Evolutionary conservation across 2,888 invertebrate species (phyloP), one percentile per base, ranked within the genome.

Genomic region (Drosophila paramelanica): DNA sequence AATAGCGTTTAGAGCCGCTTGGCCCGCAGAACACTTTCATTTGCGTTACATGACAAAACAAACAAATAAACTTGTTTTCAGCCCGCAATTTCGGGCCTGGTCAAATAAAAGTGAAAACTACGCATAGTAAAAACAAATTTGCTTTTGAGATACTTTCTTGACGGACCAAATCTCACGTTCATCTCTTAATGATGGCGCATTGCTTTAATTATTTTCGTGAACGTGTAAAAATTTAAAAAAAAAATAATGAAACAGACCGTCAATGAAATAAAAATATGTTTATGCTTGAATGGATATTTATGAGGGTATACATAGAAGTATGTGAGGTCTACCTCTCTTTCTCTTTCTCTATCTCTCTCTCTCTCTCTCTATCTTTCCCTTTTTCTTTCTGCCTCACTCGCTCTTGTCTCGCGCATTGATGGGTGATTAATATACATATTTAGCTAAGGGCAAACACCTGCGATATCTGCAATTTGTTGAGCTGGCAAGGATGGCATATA

Each of bases 401-500:
- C 31, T 31, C 31, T 10, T 3, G 3, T 20, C 7, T 17, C 25
- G 10, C 38, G 8, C 8, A 3, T 31, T 31, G 31, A 31, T 33
- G 55, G 49, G 56, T 75, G 60, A 75, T 74, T 75, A 58, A 75
- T 74, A 58, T 66, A 41, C 42, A 52, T 36, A 70, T 74, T 49
- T 74, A 31, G 70, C 70, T 61, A 33, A 53, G 27, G 77, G 79
- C 76, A 86, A 91, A 90, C 91, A 91, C 90, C 91, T 91, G 90
- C 81, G 77, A 74, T 89, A 81, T 85, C 80, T 81, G 89, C 88
- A 89, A 89, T 90, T 91, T 89, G 84, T 80, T 87, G 84, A 77
- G 23, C 36, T 65, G 51, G 31, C 55, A 56, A 49, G 49, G 27
- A 38, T 62, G 46, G 61, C 49, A 47, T 17, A 45, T 47, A 65